Evolutionary conservation across 1,140 invertebrate genomes (phyloP), one percentile per base, ranked within the genome.

Genomic region (Dreissena polymorpha): DNA sequence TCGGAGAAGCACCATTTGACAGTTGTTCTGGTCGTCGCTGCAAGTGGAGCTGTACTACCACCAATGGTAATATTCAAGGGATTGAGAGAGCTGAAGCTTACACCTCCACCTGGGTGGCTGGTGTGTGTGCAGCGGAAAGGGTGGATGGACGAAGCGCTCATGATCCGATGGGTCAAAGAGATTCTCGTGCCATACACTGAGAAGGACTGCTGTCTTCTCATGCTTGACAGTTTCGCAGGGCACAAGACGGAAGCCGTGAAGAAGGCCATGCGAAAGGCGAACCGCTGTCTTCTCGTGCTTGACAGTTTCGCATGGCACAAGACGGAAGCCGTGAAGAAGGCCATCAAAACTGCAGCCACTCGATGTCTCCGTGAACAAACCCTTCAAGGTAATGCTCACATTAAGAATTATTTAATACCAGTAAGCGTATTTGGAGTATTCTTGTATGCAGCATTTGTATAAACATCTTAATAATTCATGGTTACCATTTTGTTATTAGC

Each of bases 1-100:
- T 51, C 60, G 27, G 76, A 84, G 68, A 85, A 85, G 39, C 8
- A 69, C 16, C 53, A 65, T 23, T n/a, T 80, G 3, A 84, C 83
- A n/a, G 71, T 85, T 13, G 75, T 65, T 0, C 16, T 80, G 8
- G 72, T 16, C 6, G 70, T 72, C 0, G 55, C 49, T 63, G 77
- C 72, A n/a, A 77, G 80, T 53, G 71, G 76, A 10, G 79, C 71
- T 5, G 80, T 80, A 64, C 12, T 85, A 23, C 14, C 77, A 2
- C 77, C 77, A 2, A 57, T 75, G 0, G 83, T 74, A 27, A 70
- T 60, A 50, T 10, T 84, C 2, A 60, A 69, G 16, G 77, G 77
- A 27, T 29, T 68, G 14, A 25, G 49, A 21, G 69, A 39, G 6
- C 49, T 84, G 23, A 65, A 69, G 29, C 49, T 70, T 51, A 70